phyloP scores from a whole-genome alignment of 2,113 vertebrate species.

The Lamprotornis superbus region DNA sequence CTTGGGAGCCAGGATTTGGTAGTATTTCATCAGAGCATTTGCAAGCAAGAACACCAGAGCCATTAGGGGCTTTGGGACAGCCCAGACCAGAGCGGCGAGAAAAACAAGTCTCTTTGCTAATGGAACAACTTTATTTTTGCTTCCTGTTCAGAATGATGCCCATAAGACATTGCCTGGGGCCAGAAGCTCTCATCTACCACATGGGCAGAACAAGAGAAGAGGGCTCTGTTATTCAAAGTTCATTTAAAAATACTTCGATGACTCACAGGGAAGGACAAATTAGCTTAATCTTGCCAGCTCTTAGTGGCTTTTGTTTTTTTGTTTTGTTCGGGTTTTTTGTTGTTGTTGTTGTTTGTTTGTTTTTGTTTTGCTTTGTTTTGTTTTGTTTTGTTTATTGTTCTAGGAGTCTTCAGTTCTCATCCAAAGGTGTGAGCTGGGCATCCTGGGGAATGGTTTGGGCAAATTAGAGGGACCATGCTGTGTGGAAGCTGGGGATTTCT shows the following conservation, averaged over 20 bases:
- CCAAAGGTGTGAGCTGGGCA: neutral
- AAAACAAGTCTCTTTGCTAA: neutral
- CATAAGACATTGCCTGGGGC: neutral
- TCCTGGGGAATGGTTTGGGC: neutral
- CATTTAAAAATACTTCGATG: neutral
- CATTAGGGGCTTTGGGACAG: neutral
- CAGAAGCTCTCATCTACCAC: neutral
- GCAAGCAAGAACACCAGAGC: neutral
- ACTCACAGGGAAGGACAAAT: neutral
- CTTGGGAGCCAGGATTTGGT: neutral
- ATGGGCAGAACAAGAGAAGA: neutral
- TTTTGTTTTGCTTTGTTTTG: neutral
- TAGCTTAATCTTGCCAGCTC: neutral
- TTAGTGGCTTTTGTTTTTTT: neutral
- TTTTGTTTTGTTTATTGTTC: neutral
- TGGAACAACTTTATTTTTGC: neutral
- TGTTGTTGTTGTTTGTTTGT: neutral
- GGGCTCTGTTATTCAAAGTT: neutral
- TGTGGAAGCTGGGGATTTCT: neutral
- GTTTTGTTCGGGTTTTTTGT: neutral
- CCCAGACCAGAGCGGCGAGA: accelerated
- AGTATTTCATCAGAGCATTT: neutral
- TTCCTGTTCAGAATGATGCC: neutral
- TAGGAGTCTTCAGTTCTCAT: neutral
- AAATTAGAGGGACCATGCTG: neutral